Conservation (phyloP, 23 tunicate genomes). For the Halocynthia aurantium region DNA sequence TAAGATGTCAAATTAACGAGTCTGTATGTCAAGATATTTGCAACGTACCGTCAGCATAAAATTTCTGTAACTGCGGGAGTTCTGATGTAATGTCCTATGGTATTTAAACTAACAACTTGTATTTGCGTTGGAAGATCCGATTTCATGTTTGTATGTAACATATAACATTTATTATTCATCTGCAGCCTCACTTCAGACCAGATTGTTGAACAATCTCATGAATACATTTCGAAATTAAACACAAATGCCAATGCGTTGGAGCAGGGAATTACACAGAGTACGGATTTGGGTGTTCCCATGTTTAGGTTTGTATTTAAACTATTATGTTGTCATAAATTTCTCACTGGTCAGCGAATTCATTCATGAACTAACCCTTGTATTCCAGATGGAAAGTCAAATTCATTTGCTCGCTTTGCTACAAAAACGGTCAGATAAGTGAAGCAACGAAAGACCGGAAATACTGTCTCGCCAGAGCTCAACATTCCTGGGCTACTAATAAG, state of each 20-base stretch:
- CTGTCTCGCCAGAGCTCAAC: slow-evolving; percentile 85
- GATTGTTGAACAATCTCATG: slow-evolving; percentile 56
- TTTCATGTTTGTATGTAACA: background rate
- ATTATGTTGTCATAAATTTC: background rate
- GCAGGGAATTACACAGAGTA: slow-evolving; percentile 18
- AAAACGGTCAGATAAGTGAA: slow-evolving; percentile 82
- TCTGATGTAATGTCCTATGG: too few relatives aligned
- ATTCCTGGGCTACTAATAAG: slow-evolving; percentile 78
- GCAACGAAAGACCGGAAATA: slow-evolving; percentile 80
- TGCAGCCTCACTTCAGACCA: slow-evolving; percentile 49
- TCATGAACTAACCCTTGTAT: background rate
- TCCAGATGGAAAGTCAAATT: slow-evolving; percentile 82
- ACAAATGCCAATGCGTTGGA: slow-evolving; percentile 15
- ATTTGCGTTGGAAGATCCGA: background rate
- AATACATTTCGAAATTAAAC: slow-evolving; percentile 41
- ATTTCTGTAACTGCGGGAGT: too few relatives aligned
- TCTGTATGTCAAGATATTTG: too few relatives aligned
- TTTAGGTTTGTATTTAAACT: slow-evolving; percentile 9
- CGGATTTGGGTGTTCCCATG: slow-evolving; percentile 29
- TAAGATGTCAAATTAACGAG: too few relatives aligned
- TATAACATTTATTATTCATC: background rate
- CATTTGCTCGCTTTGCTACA: slow-evolving; percentile 88
- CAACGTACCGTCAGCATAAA: too few relatives aligned
- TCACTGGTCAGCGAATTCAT: background rate
- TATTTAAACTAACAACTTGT: too few relatives aligned